Evolutionary conservation across 1,140 invertebrate species (phyloP), one percentile per base, ranked within the genome.

Genomic region (Heliconius congener): DNA sequence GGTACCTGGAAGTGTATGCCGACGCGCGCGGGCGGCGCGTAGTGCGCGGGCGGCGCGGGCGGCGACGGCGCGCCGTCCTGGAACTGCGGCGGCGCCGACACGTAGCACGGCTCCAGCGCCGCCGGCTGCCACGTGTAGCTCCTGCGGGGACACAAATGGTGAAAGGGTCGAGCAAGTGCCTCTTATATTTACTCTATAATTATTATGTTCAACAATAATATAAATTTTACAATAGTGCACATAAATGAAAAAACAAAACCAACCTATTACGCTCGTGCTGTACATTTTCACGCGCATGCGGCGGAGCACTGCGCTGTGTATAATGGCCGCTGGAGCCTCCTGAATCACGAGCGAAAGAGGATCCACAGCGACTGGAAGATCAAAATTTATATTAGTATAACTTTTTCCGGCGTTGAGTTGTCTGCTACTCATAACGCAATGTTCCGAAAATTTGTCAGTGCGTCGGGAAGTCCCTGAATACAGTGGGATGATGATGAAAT

Each of bases 281-380:
- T 37, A 87, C 90, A 23, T 96, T 81, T 96, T 97, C 91, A 96
- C 97, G 93, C 71, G 95, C 95, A 66, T 95, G 95, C 52, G 96
- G 96, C 27, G 97, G 97, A 80, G 97, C 97, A 83, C 96, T 97
- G 50, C 96, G 95, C 87, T 97, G 97, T 37, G 97, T 97, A 88
- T 96, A 97, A 88, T 97, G 97, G 0, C 97, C 97, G 71, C 96
- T 97, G 1, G 96, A 97, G 23, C 97, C 97, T 11, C 97, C 97
- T 0, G 97, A 97, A 87, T 97, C 97, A 18, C 97, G 95, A 0
- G 94, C 94, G 85, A 95, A 95, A 78, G 95, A 96, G 1, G 95
- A 96, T 8, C 95, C 95, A 75, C 95, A 95, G 72, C 95, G 91
- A 78, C 92, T 94, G 82, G 0, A 60, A 39, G n/a, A 42, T 9